These are phyloP conservation scores for Hormaphis cornu DNA, from an alignment of 1,140 invertebrate species.

Conservation along the genomic window DNA sequence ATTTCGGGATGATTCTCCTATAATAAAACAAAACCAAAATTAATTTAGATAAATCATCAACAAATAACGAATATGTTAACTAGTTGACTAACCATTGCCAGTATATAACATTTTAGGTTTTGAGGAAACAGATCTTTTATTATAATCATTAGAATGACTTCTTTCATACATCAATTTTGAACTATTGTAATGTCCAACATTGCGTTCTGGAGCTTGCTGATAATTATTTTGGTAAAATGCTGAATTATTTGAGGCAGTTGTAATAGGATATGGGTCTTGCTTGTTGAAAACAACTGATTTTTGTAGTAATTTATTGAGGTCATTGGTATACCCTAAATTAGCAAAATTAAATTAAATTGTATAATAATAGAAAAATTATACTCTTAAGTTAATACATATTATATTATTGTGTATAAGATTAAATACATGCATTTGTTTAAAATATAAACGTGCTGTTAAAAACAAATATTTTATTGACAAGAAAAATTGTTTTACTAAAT, in stretches of 20 bases:
- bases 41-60: background rate
- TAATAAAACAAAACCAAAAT: background rate
- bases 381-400: background rate
- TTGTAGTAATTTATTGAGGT: conserved; percentile 18
- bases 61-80: background rate
- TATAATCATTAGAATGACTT: conserved; percentile 4
- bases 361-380: background rate
- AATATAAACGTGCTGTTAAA: too few relatives aligned
- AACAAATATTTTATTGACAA: too few relatives aligned
- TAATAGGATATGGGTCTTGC: background rate
- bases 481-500: too few relatives aligned
- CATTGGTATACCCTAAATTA: conserved; percentile 9
- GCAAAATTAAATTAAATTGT: background rate
- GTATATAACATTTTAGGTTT: background rate
- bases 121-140: conserved; percentile 1
- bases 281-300: conserved; percentile 15
- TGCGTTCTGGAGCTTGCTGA: background rate
- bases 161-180: background rate
- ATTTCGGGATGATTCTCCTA: background rate
- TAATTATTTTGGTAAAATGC: conserved; percentile 9
- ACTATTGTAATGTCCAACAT: background rate
- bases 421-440: too few relatives aligned
- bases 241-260: background rate
- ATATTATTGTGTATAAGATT: background rate
- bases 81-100: background rate